These are phyloP conservation scores for Diploptera punctata DNA, from an alignment of 2,888 invertebrate species.

Conservation along the genomic window DNA sequence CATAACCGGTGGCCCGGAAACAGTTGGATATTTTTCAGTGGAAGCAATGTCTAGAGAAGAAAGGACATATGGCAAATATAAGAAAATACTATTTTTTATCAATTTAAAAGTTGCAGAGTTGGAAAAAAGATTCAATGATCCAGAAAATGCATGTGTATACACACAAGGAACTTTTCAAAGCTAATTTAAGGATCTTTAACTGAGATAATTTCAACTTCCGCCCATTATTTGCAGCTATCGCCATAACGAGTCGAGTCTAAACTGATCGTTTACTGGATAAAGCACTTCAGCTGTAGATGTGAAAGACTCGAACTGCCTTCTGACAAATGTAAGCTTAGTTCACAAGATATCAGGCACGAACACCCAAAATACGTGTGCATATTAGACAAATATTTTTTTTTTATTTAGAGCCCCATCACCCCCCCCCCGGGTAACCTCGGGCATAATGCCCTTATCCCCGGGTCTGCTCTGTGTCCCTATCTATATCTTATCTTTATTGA, in stretches of 20 bases:
- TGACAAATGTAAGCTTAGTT: constrained; percentile 3
- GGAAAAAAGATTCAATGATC: constrained; percentile 13
- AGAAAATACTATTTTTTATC: background rate
- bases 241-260: constrained; percentile 29
- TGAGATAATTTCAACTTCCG: constrained; percentile 39
- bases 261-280: constrained; percentile 25
- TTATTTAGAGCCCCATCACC: no score
- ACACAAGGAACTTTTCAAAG: constrained; percentile 15
- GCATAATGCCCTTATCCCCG: no score
- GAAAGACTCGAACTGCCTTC: constrained; percentile 15
- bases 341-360: no score
- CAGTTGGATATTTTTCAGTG: no score
- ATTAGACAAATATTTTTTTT: no score
- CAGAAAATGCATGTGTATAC: constrained; percentile 12
- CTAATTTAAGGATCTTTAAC: constrained; percentile 34
- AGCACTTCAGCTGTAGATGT: constrained; percentile 25
- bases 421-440: no score
- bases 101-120: background rate
- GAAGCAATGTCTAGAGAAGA: no score
- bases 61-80: background rate
- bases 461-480: no score
- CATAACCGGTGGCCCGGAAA: no score
- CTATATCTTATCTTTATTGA: no score
- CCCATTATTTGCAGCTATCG: constrained; percentile 35
- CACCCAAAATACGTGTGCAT: no score